Evolutionary conservation across 2,113 vertebrate genomes (phyloP), one percentile per base, ranked within the genome.

Genomic region (Conger conger): DNA sequence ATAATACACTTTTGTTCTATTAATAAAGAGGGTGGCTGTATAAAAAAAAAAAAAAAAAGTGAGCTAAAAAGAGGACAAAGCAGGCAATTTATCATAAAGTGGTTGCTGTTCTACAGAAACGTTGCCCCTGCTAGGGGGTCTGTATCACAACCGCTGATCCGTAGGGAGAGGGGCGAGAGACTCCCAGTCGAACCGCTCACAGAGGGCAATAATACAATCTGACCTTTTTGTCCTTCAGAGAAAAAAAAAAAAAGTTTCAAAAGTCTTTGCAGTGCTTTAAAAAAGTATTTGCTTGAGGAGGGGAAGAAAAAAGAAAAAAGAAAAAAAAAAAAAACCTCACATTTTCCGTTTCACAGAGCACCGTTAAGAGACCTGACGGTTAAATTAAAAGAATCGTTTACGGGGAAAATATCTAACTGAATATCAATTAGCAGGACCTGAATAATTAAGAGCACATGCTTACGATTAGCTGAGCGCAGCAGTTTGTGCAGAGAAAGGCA

Each of bases 401-500:
- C 91, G 81, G 91, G 84, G 87, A 36, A 13, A 40, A 79, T 36
- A 90, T 90, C 90, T 92, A 88, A 87, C 92, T 92, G 93, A 95
- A 96, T 94, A 95, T 94, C 93, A 95, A 95, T 95, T 94, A 94
- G 93, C 91, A 88, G 85, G 85, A 87, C 91, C 88, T 92, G 93
- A 94, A 95, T 95, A 95, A 95, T 94, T 94, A 95, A 94, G 92
- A 91, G 87, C 84, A 87, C 89, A 86, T 87, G 89, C 92, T 95
- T 95, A 94, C 94, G 94, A 95, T 95, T 94, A 91, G 87, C 88
- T 84, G 87, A 91, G 90, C 92, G 90, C 90, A 82, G 90, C 91
- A 93, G 90, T 93, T 90, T 90, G 89, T 30, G 83, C 53, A 87
- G 88, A 27, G 53, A 30, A 2, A 76, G 73, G 3, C 13, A n/a